A percentile compares a stretch with the other conserved stretches of the same genome.
These are phyloP conservation scores for Semnornis frantzii DNA, from an alignment of 2,113 vertebrate genomes.

Conservation along the genomic window DNA sequence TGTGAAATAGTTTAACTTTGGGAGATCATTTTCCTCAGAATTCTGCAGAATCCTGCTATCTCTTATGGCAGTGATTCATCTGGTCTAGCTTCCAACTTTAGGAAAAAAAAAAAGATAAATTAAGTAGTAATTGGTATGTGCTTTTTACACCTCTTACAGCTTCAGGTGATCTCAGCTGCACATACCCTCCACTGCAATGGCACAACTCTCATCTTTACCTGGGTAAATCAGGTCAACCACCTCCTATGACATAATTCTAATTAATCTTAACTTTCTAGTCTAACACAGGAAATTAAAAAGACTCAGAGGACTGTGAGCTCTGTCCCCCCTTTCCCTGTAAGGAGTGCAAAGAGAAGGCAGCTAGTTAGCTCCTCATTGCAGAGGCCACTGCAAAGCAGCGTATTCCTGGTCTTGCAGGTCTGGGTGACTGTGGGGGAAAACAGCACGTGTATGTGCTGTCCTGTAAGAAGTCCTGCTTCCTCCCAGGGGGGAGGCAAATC, in stretches of 20 bases:
- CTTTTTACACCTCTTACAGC: not conserved
- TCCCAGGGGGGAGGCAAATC: not conserved
- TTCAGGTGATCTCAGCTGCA: not conserved
- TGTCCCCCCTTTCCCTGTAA: not conserved
- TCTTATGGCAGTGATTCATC: not conserved
- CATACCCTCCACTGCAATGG: not conserved
- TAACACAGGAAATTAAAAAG: not conserved
- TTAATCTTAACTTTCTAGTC: not conserved
- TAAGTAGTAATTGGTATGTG: not conserved
- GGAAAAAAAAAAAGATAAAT: not conserved
- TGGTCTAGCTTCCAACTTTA: not conserved
- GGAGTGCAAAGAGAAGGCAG: fast-evolving
- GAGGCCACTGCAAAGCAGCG: fast-evolving
- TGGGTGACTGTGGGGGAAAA: fast-evolving
- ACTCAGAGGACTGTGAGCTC: fast-evolving
- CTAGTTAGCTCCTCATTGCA: not conserved
- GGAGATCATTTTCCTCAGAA: not conserved
- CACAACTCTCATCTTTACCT: not conserved
- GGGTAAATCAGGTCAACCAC: not conserved
- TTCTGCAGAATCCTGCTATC: not conserved
- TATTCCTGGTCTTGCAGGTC: not conserved
- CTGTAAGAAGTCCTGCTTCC: not conserved
- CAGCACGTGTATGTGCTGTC: fast-evolving
- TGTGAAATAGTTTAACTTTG: not conserved
- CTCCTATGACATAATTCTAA: not conserved